phyloP scores from a whole-genome alignment of 2,888 invertebrate species.

The Clivina fossor region DNA sequence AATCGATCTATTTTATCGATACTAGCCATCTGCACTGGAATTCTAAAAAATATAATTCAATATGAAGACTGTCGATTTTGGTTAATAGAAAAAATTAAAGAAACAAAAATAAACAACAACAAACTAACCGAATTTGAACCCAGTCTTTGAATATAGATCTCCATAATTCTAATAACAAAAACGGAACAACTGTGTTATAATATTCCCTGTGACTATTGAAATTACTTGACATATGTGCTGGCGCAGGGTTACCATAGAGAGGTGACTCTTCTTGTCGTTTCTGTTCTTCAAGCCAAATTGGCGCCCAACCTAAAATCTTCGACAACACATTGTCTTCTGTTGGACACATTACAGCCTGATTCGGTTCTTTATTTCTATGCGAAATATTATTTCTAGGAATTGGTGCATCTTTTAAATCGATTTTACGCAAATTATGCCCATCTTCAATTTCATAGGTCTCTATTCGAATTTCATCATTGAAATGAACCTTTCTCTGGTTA shows the following conservation, averaged over 20 bases:
- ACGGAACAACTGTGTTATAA: constrained; percentile 58
- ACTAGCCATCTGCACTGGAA: neutral
- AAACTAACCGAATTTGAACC: constrained; percentile 1
- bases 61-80: neutral
- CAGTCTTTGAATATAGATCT: constrained; percentile 49
- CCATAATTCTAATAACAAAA: constrained; percentile 67
- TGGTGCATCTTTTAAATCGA: constrained; percentile 46
- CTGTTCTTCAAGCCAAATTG: constrained; percentile 66
- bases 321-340: constrained; percentile 56
- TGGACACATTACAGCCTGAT: neutral
- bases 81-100: neutral
- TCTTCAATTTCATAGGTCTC: constrained; percentile 40
- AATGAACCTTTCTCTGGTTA: constrained; percentile 45
- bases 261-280: constrained; percentile 56
- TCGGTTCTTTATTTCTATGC: neutral
- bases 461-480: constrained; percentile 38
- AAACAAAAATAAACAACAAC: neutral
- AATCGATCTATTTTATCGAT: neutral
- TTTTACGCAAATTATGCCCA: constrained; percentile 41
- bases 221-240: constrained; percentile 58
- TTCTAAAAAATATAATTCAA: neutral
- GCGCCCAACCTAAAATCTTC: constrained; percentile 65
- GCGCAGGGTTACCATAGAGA: constrained; percentile 56
- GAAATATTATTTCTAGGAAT: constrained; percentile 37
- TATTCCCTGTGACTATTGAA: constrained; percentile 64